Base-by-base conservation (phyloP, 2,888 invertebrate species). In the Pelosia muscerda region DNA sequence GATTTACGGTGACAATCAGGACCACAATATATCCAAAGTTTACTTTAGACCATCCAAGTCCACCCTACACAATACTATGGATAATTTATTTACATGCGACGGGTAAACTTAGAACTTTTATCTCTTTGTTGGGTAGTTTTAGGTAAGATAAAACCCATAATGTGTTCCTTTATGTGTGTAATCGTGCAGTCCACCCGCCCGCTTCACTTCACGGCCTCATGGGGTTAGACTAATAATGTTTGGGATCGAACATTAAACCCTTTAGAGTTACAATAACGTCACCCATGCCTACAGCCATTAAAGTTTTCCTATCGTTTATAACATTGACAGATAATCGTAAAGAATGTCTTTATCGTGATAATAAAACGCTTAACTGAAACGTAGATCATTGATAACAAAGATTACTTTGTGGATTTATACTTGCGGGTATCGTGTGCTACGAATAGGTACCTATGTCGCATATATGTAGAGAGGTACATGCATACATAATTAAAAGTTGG, bases 71-170 rank as follows among this genome's bases (percentile, higher is more conserved):
- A 93, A 91, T 91, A 87, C 86, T 81, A 81, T 65, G 86, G 84
- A 91, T 93, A 93, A 93, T 94, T 92, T 94, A 94, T 95, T 92
- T 93, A 93, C 90, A 90, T 86, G 80, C 74, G 78, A 86, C 88
- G 86, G 83, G 87, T 88, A 89, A 90, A 92, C 89, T 87, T 84
- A 85, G 83, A 84, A 86, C 88, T 89, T 93, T 93, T 94, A 94
- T 94, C 90, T 91, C 89, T 91, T 92, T 93, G 92, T 92, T 88
- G 84, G 87, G 86, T 81, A 86, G 82, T 88, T 92, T 91, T 87
- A 90, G 90, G 88, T 88, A 86, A 88, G 92, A 93, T 94, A 93
- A 93, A 91, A 88, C 83, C 88, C 92, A 92, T 93, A 93, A 93
- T 92, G 90, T 88, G 90, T 89, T 85, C 82, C 86, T 92, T 92